Conservation (phyloP, 2,888 invertebrate species). For the Andricus quercusramuli region DNA sequence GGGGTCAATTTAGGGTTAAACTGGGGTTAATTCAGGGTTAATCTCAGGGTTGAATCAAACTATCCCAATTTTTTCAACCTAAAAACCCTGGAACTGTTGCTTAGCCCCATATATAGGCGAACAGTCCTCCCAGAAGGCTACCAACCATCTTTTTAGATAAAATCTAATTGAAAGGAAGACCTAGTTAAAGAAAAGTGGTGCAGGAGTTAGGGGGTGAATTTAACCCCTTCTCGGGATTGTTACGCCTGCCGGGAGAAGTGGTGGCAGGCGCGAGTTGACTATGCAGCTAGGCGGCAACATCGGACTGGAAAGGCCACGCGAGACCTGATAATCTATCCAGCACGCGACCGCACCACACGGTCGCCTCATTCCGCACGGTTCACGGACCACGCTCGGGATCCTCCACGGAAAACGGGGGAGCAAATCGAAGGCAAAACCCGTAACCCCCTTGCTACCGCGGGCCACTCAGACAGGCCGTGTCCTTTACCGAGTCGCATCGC, state of each 20-base stretch:
- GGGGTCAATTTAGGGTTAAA: no score
- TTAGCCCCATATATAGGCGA: no score
- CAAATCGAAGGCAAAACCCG: conserved; percentile 66
- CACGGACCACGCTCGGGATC: conserved; percentile 43
- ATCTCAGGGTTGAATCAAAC: no score
- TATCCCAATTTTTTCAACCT: no score
- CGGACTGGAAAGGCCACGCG: conserved; percentile 55
- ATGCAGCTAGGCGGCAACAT: conserved; percentile 30
- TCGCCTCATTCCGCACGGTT: conserved; percentile 45
- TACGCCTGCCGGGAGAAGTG: conserved; percentile 51
- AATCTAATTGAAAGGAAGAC: not conserved
- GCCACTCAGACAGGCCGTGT: conserved; percentile 67
- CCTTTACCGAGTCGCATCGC: conserved; percentile 66
- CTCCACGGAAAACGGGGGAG: conserved; percentile 57
- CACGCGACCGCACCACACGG: conserved; percentile 57
- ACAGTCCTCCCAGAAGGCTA: no score
- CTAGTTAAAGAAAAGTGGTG: not conserved
- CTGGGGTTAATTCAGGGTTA: no score
- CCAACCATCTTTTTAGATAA: not conserved
- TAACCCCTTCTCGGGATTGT: conserved; percentile 44
- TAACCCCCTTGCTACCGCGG: conserved; percentile 61
- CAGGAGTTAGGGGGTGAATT: conserved; percentile 26
- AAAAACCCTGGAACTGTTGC: no score
- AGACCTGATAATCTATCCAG: conserved; percentile 51
- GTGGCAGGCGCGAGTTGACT: conserved; percentile 12